Conservation (phyloP, 2,888 invertebrate species). For the Mongoloraphidia duomilia region DNA sequence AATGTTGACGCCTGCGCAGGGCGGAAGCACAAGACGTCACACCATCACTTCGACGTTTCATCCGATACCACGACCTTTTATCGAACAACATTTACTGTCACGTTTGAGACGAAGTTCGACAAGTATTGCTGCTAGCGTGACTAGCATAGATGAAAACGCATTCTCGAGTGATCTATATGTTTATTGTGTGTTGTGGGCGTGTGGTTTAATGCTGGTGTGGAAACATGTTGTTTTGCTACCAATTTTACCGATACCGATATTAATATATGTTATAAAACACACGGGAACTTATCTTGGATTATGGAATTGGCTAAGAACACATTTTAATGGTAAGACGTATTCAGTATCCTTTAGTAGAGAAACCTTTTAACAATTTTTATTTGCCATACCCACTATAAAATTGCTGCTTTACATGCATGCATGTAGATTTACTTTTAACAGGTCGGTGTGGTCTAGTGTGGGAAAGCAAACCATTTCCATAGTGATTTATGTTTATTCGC, state of each 20-base stretch:
- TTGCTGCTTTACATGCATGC: no score
- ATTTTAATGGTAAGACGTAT: background rate
- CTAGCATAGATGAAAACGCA: conserved; percentile 25
- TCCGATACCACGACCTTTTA: background rate
- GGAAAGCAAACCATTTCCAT: no score
- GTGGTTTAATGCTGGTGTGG: conserved; percentile 72
- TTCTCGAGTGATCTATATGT: conserved; percentile 57
- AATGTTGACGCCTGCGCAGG: no score
- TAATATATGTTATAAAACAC: conserved; percentile 48
- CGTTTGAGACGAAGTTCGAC: background rate
- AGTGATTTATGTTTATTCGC: no score
- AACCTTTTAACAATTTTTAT: no score
- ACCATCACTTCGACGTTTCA: background rate
- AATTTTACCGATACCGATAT: conserved; percentile 60
- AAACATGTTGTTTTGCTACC: conserved; percentile 72
- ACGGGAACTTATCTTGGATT: conserved; percentile 36
- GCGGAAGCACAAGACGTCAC: background rate
- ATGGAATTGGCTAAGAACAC: conserved; percentile 29
- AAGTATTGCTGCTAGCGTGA: no score
- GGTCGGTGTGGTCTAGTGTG: no score
- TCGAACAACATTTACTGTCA: background rate
- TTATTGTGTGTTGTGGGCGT: conserved; percentile 66
- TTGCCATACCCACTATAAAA: no score
- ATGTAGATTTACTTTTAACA: no score
- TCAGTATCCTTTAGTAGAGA: no score